Base-by-base conservation (phyloP, 1,140 invertebrate species). In the Cephus cinctus region DNA sequence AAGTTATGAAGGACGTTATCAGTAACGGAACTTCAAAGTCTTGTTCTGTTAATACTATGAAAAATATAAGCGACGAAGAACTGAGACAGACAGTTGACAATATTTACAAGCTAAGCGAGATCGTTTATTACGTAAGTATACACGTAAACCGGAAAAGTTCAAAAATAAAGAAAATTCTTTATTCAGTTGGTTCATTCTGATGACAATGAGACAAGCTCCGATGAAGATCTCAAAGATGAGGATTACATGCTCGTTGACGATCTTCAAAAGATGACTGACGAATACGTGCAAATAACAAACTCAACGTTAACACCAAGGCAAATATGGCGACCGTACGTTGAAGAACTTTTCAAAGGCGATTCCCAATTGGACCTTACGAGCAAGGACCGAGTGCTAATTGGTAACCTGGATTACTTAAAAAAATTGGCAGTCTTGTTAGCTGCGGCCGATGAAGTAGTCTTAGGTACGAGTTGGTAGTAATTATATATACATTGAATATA, bases 311-410 rank as follows among this genome's bases (percentile, higher is more conserved):
- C 73, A 16, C 65, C 78, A 0, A 53, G 66, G 23, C 72, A 78
- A 18, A 79, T 87, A 38, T 88, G 85, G 84, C 67, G 75, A 34
- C 76, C 71, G 16, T 88, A 86, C 56, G 63, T 89, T 18, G 78
- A 80, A 52, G 73, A 79, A 25, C 52, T 89, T 3, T 83, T 87
- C 44, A 73, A 75, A 21, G 78, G 75, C 6, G 78, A 77, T 8
- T 59, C 78, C 22, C 68, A 80, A 8, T 69, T 81, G 4, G 78
- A 77, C 31, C 59, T 85, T 65, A 77, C 56, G 69, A 70, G 50
- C 41, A 57, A 75, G 30, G 78, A 85, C 50, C 78, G 78, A 31
- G 67, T 89, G 15, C 70, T 86, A 38, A 71, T 86, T 8, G 77
- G 75, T 0, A 84, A 89, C 63, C 63, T 86, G n/a, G 65, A 76